phyloP scores from a whole-genome alignment of 1,140 invertebrate genomes.

The Macrosteles quadrilineatus region DNA sequence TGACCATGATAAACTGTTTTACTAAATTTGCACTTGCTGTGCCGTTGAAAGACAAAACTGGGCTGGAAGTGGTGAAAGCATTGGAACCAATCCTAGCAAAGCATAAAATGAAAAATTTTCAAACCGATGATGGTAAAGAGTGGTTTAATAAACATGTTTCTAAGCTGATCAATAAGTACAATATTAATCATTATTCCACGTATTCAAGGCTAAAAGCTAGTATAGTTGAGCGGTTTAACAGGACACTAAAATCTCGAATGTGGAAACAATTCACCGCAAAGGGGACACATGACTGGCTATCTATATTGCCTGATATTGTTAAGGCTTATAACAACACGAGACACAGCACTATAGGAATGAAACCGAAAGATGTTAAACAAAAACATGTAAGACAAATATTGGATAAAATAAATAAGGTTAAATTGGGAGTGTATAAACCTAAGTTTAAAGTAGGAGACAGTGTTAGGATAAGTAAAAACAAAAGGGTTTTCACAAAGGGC shows the following conservation, averaged over 20 bases:
- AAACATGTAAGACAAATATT: conserved; percentile 37
- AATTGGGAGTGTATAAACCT: conserved; percentile 43
- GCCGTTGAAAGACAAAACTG: conserved; percentile 45
- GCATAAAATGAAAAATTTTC: not conserved
- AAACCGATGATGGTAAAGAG: conserved; percentile 46
- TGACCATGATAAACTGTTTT: conserved; percentile 46
- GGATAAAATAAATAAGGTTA: too few species aligned
- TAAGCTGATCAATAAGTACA: conserved; percentile 42
- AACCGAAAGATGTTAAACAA: not conserved
- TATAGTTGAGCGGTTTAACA: conserved; percentile 50
- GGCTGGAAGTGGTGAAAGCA: conserved; percentile 37
- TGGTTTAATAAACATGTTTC: conserved; percentile 44
- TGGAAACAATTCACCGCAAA: conserved; percentile 47
- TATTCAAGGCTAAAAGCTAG: conserved; percentile 48
- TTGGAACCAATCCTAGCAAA: conserved; percentile 23
- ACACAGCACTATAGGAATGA: conserved; percentile 22
- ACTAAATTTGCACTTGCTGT: conserved; percentile 45
- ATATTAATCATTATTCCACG: conserved; percentile 48
- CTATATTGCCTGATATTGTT: conserved; percentile 43
- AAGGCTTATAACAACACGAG: conserved; percentile 47
- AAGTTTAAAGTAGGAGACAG: not conserved
- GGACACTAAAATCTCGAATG: conserved; percentile 48
- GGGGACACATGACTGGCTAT: conserved; percentile 31
- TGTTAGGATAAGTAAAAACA: conserved; percentile 22
- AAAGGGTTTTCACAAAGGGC: conserved; percentile 42